Base-by-base conservation (phyloP, 2,113 vertebrate species). In the Campylorhamphus procurvoides region DNA sequence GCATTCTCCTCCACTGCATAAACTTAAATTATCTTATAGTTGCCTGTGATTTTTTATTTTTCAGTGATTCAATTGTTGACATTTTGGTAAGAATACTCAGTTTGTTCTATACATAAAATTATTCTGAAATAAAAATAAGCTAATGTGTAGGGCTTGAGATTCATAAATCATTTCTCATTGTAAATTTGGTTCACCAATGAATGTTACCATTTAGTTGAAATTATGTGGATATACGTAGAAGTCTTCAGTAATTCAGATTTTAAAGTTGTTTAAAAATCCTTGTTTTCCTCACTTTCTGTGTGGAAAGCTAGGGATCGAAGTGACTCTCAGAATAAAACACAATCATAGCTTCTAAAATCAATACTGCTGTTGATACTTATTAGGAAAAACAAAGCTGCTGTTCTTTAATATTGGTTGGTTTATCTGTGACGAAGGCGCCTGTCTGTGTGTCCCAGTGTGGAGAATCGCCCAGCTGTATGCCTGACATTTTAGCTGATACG, bases 331-430 rank as follows among this genome's bases (percentile, higher is more conserved):
- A 97, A 97, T 98, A 97, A 98, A 98, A 97, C 94, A 95, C 97
- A 97, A 97, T 98, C 97, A 96, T 97, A 97, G 96, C 97, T 98
- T 98, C 97, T 98, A 97, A 99, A 99, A 99, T 99, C 99, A 98
- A 98, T 99, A 98, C 84, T 89, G 88, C 92, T 95, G 67, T 96
- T 93, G 97, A 97, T 98, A 97, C 96, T 97, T 97, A 97, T 97
- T 96, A 95, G 93, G 91, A 90, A 97, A 97, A 98, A 97, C 96
- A 98, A 97, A 97, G 97, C 96, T 89, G n/a, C 39, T 20, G 55
- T 71, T 95, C 94, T 95, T 90, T 97, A 97, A 95, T 98, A 96
- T 97, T 93, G 55, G 75, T 75, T 97, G 97, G 97, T 98, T 98
- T 98, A 98, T 98, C 98, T 97, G 96, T 94, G 96, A 93, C 53